Evolutionary conservation across 2,113 vertebrate species (phyloP).

Genomic region (Pachycephala philippinensis): DNA sequence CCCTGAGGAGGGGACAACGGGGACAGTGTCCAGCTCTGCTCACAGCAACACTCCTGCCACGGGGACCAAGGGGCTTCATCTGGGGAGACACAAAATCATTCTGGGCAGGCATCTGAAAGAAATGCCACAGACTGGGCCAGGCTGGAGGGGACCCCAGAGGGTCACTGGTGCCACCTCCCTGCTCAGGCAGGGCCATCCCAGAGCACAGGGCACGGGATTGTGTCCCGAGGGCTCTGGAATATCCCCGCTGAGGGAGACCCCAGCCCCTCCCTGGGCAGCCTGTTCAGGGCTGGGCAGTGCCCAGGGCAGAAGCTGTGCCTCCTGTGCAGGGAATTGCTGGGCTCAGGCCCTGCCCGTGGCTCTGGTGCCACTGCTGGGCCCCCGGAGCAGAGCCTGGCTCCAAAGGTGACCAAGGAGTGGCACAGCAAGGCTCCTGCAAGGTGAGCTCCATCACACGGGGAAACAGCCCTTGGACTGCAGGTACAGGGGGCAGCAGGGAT

Average conservation of each 20-base stretch:
- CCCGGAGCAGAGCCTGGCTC: neutral
- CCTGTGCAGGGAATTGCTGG: neutral
- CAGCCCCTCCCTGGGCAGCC: neutral
- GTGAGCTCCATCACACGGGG: fast-evolving
- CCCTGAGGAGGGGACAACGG: fast-evolving
- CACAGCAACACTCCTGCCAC: neutral
- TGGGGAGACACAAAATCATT: neutral
- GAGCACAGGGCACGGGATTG: neutral
- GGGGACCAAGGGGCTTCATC: neutral
- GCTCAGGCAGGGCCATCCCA: neutral
- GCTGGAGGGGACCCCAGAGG: neutral
- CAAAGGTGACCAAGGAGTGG: neutral
- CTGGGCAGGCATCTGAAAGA: neutral
- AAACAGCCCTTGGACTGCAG: neutral
- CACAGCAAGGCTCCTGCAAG: neutral
- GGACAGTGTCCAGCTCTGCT: neutral
- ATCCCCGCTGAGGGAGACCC: neutral
- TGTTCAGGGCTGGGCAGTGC: neutral
- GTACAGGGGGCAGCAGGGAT: neutral
- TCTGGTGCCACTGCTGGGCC: neutral
- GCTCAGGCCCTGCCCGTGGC: neutral
- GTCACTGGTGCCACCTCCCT: neutral
- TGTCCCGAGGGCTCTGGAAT: neutral
- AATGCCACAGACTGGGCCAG: neutral
- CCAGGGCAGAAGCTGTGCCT: neutral